Base-by-base conservation (phyloP, 2,113 vertebrate genomes). In the Sapayoa aenigma region DNA sequence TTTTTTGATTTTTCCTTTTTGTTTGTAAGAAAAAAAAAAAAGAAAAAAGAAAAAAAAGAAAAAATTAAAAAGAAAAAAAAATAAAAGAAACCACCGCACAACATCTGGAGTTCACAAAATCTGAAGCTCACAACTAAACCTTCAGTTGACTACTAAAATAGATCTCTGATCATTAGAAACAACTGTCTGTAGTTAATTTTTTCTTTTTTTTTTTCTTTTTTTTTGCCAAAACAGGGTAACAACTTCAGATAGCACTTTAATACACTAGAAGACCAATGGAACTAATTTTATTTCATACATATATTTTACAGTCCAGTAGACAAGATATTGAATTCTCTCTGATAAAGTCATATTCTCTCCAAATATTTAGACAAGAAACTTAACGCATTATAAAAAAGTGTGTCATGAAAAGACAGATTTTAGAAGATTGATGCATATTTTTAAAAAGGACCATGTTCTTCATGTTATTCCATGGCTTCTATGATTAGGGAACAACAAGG, bases 121-220 rank as follows among this genome's bases (percentile, higher is more conserved):
- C 98, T 98, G 98, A 99, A 99, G 98, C 98, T 99, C 98, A 99
- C 99, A 99, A 99, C 99, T 99, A 99, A 99, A 98, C 99, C 98
- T 98, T 99, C 98, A 98, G 98, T 98, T 98, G 98, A 99, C 99
- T 99, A 99, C 99, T 99, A 99, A 99, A 99, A 99, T 99, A 99
- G 98, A 99, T 98, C 99, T 99, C 98, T 99, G 99, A 98, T 98
- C 97, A 97, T 99, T 99, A 99, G 98, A 99, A 99, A 99, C 98
- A 98, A 98, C 97, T 94, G 98, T 98, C 97, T 98, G 97, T 98
- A 98, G 97, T 97, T 98, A 97, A 98, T 87, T 97, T 98, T 97
- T 98, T 98, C 98, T 19, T 76, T 91, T 86, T 77, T 58, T 96
- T 96, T 75, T 47, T 23, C 0, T 60, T 97, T 96, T 97, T 97